Base-by-base conservation (phyloP, 2,797 vertebrate genomes). In the Melanotaenia trifasciata region DNA sequence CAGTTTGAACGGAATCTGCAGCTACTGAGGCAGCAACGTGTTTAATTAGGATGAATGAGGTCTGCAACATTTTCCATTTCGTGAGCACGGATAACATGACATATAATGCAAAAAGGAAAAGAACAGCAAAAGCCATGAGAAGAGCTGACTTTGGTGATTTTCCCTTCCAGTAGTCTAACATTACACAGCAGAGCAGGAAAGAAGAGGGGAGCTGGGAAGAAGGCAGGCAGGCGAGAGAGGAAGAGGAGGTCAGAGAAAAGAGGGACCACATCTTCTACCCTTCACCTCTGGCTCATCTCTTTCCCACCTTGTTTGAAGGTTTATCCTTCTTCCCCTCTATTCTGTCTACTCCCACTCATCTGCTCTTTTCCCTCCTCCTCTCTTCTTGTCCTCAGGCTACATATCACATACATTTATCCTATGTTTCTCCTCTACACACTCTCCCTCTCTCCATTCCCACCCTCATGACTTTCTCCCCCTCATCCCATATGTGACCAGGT, bases 81-180 rank as follows among this genome's bases (percentile, higher is more conserved):
- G 62, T 69, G 76, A 73, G 83, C 75, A 81, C 50, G 73, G 74
- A 80, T 73, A 87, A 87, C 77, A 79, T 75, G 85, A 81, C 86
- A 86, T 73, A 64, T 74, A 64, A 79, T 80, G 83, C 36, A 67
- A 72, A 70, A 79, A 65, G 71, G 74, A 67, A 66, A 71, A 75
- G 81, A 81, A 69, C 51, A 76, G 82, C 62, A 80, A 76, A 84
- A 85, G 73, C 70, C 60, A 65, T 14, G 6, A 81, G 83, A 90
- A 84, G 60, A 87, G 88, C 88, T 89, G 89, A 90, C 88, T 82
- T 84, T 53, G 76, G 87, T 84, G 83, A 84, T 85, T 90, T 90
- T 88, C 81, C 85, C 58, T 78, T 74, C 60, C 81, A 81, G 56
- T 73, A 82, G 84, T 82, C 72, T 84, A 87, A 87, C 80, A 18